Conservation (phyloP, 2,888 invertebrate species). For the Zelleria hepariella region DNA sequence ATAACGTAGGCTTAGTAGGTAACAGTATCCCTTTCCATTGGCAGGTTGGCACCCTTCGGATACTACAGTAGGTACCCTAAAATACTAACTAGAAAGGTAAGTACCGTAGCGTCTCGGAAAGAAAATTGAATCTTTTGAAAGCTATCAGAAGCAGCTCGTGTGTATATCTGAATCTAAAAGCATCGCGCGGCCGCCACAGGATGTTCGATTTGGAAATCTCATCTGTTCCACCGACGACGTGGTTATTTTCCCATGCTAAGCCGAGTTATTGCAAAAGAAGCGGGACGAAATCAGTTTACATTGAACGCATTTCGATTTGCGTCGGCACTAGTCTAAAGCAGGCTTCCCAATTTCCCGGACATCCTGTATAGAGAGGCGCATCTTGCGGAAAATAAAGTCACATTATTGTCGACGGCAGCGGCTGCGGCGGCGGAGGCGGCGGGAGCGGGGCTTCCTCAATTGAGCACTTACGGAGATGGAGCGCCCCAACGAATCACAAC, state of each 20-base stretch:
- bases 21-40: too few relatives aligned
- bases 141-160: background rate
- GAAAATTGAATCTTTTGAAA: constrained; percentile 1
- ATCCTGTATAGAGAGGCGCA: background rate
- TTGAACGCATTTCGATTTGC: background rate
- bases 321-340: background rate
- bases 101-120: background rate
- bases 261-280: too few relatives aligned
- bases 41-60: too few relatives aligned
- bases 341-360: background rate
- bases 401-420: background rate
- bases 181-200: background rate
- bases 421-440: background rate
- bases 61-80: background rate
- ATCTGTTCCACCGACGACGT: background rate
- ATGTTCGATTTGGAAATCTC: background rate
- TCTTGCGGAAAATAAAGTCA: background rate
- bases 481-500: background rate
- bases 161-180: background rate
- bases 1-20: too few relatives aligned
- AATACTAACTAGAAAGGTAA: background rate
- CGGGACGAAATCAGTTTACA: too few relatives aligned
- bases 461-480: constrained; percentile 2
- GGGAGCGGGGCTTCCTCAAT: background rate
- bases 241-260: background rate